These are phyloP conservation scores for Ictidomys tridecemlineatus DNA, from an alignment of 2,113 vertebrate species.

Conservation along the genomic window DNA sequence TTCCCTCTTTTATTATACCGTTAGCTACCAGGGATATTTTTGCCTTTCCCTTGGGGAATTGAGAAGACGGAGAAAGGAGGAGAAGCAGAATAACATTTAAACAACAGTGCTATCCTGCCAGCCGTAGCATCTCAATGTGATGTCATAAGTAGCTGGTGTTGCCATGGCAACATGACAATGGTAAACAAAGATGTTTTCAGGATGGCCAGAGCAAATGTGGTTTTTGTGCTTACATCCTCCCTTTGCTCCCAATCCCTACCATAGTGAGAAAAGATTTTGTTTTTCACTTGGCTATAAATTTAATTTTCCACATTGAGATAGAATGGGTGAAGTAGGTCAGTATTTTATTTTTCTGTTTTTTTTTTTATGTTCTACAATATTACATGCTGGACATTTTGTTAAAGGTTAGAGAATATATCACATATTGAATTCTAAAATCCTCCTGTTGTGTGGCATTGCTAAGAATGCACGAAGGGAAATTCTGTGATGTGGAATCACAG, in stretches of 20 bases:
- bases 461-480: background rate
- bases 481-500: conserved; percentile 20
- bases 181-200: conserved; percentile 81
- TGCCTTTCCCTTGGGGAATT: background rate
- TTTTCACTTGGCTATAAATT: background rate
- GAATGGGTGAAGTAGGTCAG: conserved; percentile 22
- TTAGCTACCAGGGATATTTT: background rate
- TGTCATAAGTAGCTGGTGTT: conserved; percentile 71
- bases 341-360: conserved; percentile 44
- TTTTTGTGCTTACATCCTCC: conserved; percentile 57
- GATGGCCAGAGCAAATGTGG: conserved; percentile 64
- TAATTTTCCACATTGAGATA: conserved; percentile 25
- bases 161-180: conserved; percentile 69
- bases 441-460: conserved; percentile 21
- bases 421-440: conserved; percentile 30
- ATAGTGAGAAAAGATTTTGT: background rate
- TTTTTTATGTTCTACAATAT: conserved; percentile 48
- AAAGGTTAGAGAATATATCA: conserved; percentile 40
- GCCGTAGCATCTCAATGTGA: conserved; percentile 40
- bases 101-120: background rate
- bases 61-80: conserved; percentile 8
- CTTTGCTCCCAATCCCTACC: background rate
- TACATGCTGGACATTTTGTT: conserved; percentile 53
- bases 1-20: conserved; percentile 2
- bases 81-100: conserved; percentile 61